Evolutionary conservation across 2,888 invertebrate species (phyloP).

Genomic region (Agriopis leucophaearia): DNA sequence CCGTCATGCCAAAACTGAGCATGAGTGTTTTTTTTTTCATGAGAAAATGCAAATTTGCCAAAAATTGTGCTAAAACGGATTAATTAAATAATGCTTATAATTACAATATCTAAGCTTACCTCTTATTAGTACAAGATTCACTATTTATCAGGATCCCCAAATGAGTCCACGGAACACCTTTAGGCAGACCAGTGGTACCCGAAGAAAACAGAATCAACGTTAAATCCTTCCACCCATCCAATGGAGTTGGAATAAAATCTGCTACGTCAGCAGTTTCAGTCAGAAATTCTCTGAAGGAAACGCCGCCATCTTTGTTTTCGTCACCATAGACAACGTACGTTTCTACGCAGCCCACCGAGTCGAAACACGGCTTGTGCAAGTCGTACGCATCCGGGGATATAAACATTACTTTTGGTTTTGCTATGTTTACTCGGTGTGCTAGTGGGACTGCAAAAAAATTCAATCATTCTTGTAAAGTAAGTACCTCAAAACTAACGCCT

Average conservation of each 20-base stretch:
- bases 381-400: slow-evolving; percentile 47
- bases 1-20: too few relatives aligned
- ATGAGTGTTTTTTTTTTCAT: too few relatives aligned
- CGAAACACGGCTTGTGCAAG: slow-evolving; percentile 36
- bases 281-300: slow-evolving; percentile 45
- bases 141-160: slow-evolving; percentile 38
- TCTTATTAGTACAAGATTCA: background rate
- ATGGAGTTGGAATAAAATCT: slow-evolving; percentile 46
- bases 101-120: slow-evolving; percentile 30
- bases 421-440: slow-evolving; percentile 47
- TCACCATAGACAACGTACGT: slow-evolving; percentile 49
- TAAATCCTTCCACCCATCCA: slow-evolving; percentile 50
- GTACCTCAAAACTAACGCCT: too few relatives aligned
- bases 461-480: too few relatives aligned
- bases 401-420: slow-evolving; percentile 53
- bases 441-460: slow-evolving; percentile 47
- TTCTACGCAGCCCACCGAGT: slow-evolving; percentile 32
- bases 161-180: slow-evolving; percentile 56
- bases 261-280: slow-evolving; percentile 37
- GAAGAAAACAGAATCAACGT: slow-evolving; percentile 53
- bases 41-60: background rate
- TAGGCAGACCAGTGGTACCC: slow-evolving; percentile 58
- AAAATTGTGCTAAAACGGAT: background rate
- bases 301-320: slow-evolving; percentile 26
- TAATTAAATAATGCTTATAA: background rate